Conservation (phyloP, 2,797 vertebrate species). For the Spinibarbus caldwelli region DNA sequence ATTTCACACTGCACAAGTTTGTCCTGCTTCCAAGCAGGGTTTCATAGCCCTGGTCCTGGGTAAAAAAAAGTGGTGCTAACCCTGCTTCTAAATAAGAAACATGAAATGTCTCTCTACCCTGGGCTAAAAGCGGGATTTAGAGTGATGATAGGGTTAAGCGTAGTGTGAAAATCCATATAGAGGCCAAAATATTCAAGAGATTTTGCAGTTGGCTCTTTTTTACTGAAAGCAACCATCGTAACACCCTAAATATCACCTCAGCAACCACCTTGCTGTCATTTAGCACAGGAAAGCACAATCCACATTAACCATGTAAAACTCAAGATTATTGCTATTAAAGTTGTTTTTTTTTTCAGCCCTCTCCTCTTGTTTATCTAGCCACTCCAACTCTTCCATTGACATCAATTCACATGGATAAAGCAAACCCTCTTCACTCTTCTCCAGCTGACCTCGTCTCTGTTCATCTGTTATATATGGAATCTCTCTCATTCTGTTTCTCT, state of each 20-base stretch:
- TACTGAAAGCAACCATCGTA: not conserved
- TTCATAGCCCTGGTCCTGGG: too few species aligned
- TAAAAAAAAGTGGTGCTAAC: too few species aligned
- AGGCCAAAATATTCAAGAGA: not conserved
- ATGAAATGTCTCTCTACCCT: too few species aligned
- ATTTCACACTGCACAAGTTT: too few species aligned
- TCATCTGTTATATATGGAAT: constrained; percentile 19
- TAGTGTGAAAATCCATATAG: not conserved
- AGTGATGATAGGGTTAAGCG: too few species aligned
- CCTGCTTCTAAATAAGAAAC: too few species aligned
- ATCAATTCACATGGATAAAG: not conserved
- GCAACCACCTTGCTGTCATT: not conserved
- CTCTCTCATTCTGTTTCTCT: not conserved
- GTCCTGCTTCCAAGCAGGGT: too few species aligned
- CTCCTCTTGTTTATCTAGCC: not conserved
- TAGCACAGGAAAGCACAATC: not conserved
- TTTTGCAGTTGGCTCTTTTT: not conserved
- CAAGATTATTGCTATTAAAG: not conserved
- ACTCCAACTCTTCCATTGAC: not conserved
- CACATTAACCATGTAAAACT: not conserved
- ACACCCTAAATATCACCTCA: not conserved
- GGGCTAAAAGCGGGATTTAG: too few species aligned
- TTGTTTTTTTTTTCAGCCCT: not conserved
- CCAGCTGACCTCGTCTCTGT: not conserved
- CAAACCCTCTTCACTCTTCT: not conserved